phyloP scores from a whole-genome alignment of 2,888 invertebrate genomes.

The Cremastinae sp. region DNA sequence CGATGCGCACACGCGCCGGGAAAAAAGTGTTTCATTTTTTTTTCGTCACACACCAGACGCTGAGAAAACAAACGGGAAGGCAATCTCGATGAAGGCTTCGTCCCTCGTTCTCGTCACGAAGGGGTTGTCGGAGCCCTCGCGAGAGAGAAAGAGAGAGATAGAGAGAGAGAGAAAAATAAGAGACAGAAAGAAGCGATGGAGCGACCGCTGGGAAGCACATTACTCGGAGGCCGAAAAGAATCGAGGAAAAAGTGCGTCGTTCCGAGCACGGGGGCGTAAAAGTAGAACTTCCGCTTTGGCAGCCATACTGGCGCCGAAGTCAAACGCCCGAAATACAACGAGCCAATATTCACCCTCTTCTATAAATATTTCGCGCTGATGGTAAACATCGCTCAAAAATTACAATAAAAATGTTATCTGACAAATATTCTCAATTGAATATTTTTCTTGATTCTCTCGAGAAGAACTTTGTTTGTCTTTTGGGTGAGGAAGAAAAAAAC shows the following conservation, averaged over 20 bases:
- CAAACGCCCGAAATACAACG: conserved; percentile 25
- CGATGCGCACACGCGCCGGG: not conserved
- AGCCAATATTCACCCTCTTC: conserved; percentile 4
- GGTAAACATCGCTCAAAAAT: not conserved
- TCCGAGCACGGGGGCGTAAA: conserved; percentile 71
- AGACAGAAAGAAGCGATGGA: conserved; percentile 54
- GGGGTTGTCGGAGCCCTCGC: conserved; percentile 60
- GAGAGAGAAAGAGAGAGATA: conserved; percentile 66
- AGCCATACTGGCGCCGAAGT: conserved; percentile 75
- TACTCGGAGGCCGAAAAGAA: conserved; percentile 46
- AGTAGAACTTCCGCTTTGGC: conserved; percentile 78
- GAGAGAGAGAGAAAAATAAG: conserved; percentile 43
- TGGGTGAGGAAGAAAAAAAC: conserved; percentile 12
- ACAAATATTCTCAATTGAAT: not conserved
- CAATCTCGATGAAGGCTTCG: conserved; percentile 44
- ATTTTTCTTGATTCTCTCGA: not conserved
- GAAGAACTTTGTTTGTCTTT: conserved; percentile 43
- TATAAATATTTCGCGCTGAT: not conserved
- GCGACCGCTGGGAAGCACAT: conserved; percentile 26
- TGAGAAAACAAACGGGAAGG: conserved; percentile 68
- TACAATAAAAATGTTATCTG: no score
- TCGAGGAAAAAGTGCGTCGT: conserved; percentile 50
- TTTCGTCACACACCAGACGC: conserved; percentile 42
- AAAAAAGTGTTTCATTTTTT: not conserved
- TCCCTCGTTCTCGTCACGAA: conserved; percentile 52